Conservation (phyloP, 2,888 invertebrate species). For the Phyllotreta striolata region DNA sequence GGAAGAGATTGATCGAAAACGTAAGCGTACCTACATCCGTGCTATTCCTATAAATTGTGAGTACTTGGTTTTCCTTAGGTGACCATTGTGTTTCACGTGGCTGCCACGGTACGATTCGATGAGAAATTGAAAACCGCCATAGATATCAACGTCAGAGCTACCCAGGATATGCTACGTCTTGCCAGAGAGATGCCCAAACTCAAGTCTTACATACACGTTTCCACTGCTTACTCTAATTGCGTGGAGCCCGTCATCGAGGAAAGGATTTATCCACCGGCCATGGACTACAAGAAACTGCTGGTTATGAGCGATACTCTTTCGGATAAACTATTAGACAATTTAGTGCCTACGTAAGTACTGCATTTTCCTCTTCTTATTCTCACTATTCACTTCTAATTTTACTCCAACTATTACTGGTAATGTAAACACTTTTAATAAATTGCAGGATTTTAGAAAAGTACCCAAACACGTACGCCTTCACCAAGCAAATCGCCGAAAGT, state of each 20-base stretch:
- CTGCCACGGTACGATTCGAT: slow-evolving; percentile 73
- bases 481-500: slow-evolving; percentile 90
- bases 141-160: slow-evolving; percentile 77
- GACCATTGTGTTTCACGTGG: slow-evolving; percentile 66
- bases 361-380: too few species aligned
- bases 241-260: slow-evolving; percentile 61
- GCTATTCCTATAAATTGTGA: not conserved
- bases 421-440: slow-evolving; percentile 36
- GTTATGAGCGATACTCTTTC: slow-evolving; percentile 63
- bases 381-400: too few species aligned
- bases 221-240: slow-evolving; percentile 69
- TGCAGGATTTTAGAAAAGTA: slow-evolving; percentile 72
- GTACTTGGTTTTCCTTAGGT: slow-evolving; percentile 47
- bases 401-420: too few species aligned
- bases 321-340: slow-evolving; percentile 64
- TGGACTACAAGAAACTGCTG: slow-evolving; percentile 64
- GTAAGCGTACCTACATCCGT: slow-evolving; percentile 16
- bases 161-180: slow-evolving; percentile 70
- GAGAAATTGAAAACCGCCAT: slow-evolving; percentile 77
- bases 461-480: slow-evolving; percentile 92
- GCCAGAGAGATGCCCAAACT: slow-evolving; percentile 72
- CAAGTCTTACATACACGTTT: slow-evolving; percentile 67
- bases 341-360: slow-evolving; percentile 66
- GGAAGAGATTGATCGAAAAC: slow-evolving; percentile 54
- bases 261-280: slow-evolving; percentile 65